Conservation (phyloP, 2,797 vertebrate genomes). For the Scarus forsteni region DNA sequence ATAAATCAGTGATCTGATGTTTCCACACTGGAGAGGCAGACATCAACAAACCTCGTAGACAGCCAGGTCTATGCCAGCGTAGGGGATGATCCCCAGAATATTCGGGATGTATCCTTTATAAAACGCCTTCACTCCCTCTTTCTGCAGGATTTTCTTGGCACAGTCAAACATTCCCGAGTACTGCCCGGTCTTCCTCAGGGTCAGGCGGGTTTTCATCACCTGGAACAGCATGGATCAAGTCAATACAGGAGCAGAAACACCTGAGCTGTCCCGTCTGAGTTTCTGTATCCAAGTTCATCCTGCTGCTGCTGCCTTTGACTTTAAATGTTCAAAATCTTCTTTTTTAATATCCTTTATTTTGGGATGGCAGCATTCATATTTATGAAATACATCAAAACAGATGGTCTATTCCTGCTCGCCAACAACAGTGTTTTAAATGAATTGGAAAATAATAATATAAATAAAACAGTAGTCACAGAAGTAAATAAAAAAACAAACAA, state of each 20-base stretch:
- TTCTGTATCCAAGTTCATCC: neutral
- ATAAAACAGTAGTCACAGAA: too few relatives aligned
- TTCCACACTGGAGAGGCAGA: neutral
- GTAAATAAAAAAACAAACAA: too few relatives aligned
- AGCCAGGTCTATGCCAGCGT: conserved; percentile 94
- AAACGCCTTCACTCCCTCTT: conserved; percentile 90
- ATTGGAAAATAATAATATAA: too few relatives aligned
- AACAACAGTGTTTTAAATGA: too few relatives aligned
- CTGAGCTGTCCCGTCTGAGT: neutral
- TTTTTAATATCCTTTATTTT: too few relatives aligned
- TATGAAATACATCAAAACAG: too few relatives aligned
- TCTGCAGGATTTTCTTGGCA: conserved; percentile 91
- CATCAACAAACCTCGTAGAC: conserved; percentile 89
- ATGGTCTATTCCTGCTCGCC: too few relatives aligned
- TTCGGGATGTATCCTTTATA: conserved; percentile 95
- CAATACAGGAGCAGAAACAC: neutral
- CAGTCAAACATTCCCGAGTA: conserved; percentile 93
- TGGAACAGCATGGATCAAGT: conserved; percentile 50
- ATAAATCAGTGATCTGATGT: too few relatives aligned
- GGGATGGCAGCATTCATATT: too few relatives aligned
- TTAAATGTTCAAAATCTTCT: too few relatives aligned
- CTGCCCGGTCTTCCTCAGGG: conserved; percentile 94
- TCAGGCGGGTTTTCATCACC: conserved; percentile 96
- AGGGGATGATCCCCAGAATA: conserved; percentile 95
- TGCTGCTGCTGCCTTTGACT: too few relatives aligned